phyloP scores from a whole-genome alignment of 2,888 invertebrate genomes.

The Myathropa florea region DNA sequence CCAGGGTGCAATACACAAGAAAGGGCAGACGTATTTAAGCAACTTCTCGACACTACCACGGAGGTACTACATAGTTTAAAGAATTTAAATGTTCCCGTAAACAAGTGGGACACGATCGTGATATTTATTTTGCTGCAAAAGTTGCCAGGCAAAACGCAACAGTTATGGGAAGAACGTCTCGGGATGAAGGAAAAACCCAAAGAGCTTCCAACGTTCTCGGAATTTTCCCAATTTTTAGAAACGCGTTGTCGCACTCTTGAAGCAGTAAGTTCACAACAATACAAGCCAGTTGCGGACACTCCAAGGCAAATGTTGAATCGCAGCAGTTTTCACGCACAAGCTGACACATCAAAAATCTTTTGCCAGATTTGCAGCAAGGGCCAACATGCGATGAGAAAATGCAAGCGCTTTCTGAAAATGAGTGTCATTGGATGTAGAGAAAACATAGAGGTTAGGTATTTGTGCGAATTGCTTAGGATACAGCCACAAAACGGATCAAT shows the following conservation, averaged over 20 bases:
- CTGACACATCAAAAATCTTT: too few species aligned
- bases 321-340: not conserved
- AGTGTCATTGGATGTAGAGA: not conserved
- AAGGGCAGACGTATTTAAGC: not conserved
- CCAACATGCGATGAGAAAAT: conserved; percentile 7
- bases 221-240: too few species aligned
- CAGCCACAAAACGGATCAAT: not conserved
- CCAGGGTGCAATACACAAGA: not conserved
- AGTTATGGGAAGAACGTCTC: too few species aligned
- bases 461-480: not conserved
- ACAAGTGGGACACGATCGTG: too few species aligned
- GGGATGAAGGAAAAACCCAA: too few species aligned
- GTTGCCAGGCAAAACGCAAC: too few species aligned
- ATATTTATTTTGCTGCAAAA: too few species aligned
- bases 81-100: too few species aligned
- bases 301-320: not conserved
- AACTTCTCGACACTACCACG: conserved; percentile 12
- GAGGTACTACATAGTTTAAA: too few species aligned
- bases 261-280: conserved; percentile 14
- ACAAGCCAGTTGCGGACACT: not conserved
- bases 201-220: too few species aligned
- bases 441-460: not conserved
- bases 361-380: conserved; percentile 9
- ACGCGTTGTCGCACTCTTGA: conserved; percentile 42
- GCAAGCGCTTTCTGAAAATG: conserved; percentile 1